Base-by-base conservation (phyloP, 2,888 invertebrate genomes). In the Nomada ferruginata region DNA sequence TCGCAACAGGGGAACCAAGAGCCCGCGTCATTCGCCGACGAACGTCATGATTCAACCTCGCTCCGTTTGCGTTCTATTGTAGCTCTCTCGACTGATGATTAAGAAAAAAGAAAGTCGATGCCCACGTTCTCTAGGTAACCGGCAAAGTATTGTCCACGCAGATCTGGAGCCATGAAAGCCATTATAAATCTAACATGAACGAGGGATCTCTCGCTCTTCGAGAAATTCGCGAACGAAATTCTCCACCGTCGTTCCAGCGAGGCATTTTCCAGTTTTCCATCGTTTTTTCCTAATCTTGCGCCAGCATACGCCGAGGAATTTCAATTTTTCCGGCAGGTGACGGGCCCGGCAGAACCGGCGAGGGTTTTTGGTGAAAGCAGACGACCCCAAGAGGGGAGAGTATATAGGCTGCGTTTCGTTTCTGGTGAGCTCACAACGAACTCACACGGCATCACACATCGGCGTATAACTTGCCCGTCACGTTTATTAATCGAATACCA, bases 341-440 rank as follows among this genome's bases (percentile, higher is more conserved):
- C 71, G 57, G 75, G 75, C 77, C 61, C 69, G 15, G 4, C 66
- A 55, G 78, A 66, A 26, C 76, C 53, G 64, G 76, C 80, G 83
- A 82, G 84, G 83, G 84, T 90, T 93, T 93, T 93, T 83, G 93
- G 93, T 93, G 93, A 93, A 92, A 92, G 92, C 92, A 79, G 85
- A 81, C 76, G 86, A 73, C 87, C 79, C 72, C 85, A 89, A 90
- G 93, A 92, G 93, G 93, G 93, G 93, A 92, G 91, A 89, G 91
- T 93, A 93, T 93, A 93, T 92, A 93, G 93, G 91, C 88, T 89
- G 91, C 89, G 91, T 90, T 90, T 92, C 89, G 89, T 91, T 90
- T 92, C 92, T 89, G 84, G 85, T 88, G 86, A 89, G 82, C 92
- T 92, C 93, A 93, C 91, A 92, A 92, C 92, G 91, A 92, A 91